Percentiles rank a stretch among this genome's conserved stretches.
Evolutionary conservation across 2,888 invertebrate genomes (phyloP).

Genomic region (Stenolophus ochropezus): DNA sequence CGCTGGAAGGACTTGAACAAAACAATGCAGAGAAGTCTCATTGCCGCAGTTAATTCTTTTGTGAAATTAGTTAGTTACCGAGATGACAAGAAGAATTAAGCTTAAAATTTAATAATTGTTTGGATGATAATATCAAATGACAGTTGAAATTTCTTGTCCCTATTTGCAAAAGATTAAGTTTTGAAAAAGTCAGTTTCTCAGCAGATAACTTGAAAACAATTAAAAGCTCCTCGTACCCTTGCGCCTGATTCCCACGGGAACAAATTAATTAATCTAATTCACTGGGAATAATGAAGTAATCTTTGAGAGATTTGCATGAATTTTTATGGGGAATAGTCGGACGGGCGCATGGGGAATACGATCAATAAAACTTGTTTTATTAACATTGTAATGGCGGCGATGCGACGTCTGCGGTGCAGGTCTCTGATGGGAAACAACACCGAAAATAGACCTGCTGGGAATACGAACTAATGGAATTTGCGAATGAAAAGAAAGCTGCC

Average conservation of each 20-base stretch:
- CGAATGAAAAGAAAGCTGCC: conserved; percentile 42
- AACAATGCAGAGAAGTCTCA: neutral
- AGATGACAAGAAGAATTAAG: conserved; percentile 28
- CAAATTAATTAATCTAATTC: conserved; percentile 17
- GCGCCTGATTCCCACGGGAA: neutral
- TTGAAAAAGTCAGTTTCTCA: conserved; percentile 33
- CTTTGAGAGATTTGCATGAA: conserved; percentile 26
- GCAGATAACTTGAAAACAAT: conserved; percentile 43
- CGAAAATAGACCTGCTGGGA: conserved; percentile 44
- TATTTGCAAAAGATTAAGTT: conserved; percentile 33
- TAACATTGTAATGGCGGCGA: conserved; percentile 15
- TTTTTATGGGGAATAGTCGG: conserved; percentile 13
- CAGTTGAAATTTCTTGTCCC: conserved; percentile 30
- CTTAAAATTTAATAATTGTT: conserved; percentile 34
- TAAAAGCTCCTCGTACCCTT: conserved; percentile 4
- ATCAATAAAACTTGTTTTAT: conserved; percentile 23
- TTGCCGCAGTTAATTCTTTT: conserved; percentile 4
- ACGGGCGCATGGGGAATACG: neutral
- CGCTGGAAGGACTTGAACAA: neutral
- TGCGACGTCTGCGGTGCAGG: conserved; percentile 11
- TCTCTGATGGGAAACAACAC: conserved; percentile 33
- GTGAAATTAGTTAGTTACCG: conserved; percentile 20
- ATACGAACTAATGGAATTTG: conserved; percentile 40
- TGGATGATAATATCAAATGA: conserved; percentile 40
- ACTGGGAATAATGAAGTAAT: conserved; percentile 15